These are phyloP conservation scores for Channa maculata DNA, from an alignment of 2,113 vertebrate species.

Conservation along the genomic window DNA sequence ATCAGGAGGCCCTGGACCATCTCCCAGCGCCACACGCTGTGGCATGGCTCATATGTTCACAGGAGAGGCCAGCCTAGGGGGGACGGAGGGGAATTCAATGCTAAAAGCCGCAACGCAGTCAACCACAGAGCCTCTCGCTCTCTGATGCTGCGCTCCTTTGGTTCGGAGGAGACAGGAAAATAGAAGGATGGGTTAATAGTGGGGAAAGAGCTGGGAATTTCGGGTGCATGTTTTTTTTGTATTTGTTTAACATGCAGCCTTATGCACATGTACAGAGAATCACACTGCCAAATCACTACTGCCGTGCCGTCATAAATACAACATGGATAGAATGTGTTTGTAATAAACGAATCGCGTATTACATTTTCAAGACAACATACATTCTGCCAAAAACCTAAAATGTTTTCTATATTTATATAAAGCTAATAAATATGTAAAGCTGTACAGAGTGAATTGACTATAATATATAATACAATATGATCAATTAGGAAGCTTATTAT, in stretches of 20 bases:
- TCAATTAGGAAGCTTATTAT: no score
- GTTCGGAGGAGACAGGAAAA: not conserved
- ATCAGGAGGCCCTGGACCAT: slow-evolving; percentile 74
- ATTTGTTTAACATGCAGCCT: not conserved
- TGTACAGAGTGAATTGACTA: no score
- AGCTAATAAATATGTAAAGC: no score
- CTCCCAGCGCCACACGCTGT: slow-evolving; percentile 66
- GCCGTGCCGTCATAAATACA: not conserved
- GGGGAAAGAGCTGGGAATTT: no score
- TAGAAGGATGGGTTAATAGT: not conserved
- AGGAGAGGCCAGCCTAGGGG: slow-evolving; percentile 76
- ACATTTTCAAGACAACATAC: no score
- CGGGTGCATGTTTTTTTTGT: no score
- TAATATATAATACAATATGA: no score
- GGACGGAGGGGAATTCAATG: slow-evolving; percentile 63
- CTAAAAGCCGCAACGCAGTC: slow-evolving; percentile 75
- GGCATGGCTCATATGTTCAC: slow-evolving; percentile 77
- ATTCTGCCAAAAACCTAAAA: no score
- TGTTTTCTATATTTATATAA: no score
- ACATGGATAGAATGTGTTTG: not conserved
- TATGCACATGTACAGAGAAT: not conserved
- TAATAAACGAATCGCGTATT: no score
- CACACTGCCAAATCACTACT: no score
- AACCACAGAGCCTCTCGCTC: slow-evolving; percentile 49
- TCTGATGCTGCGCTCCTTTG: slow-evolving; percentile 4